Percentiles rank a stretch among this genome's conserved stretches.
Evolutionary conservation across 1,140 invertebrate species (phyloP).

Genomic region (Panulirus ornatus): DNA sequence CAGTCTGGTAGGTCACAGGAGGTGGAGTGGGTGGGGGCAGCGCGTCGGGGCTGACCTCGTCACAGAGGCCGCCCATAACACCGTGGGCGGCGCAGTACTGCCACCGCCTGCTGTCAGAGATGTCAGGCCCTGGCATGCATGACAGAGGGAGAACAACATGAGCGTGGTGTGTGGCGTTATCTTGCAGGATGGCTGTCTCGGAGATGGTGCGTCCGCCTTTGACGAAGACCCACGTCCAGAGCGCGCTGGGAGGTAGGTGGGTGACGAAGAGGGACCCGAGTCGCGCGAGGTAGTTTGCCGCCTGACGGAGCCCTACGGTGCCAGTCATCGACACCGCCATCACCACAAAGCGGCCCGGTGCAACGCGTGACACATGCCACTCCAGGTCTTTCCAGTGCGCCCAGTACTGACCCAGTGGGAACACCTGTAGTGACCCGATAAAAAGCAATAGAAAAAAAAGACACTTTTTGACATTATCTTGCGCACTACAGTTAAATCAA

Average conservation of each 20-base stretch:
- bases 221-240: slow-evolving; percentile 71
- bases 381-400: slow-evolving; percentile 59
- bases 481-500: too few relatives aligned
- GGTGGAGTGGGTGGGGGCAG: slow-evolving; percentile 17
- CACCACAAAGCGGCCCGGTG: slow-evolving; percentile 56
- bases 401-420: slow-evolving; percentile 65
- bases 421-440: slow-evolving; percentile 60
- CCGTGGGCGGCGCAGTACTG: slow-evolving; percentile 20
- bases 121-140: not conserved
- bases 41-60: slow-evolving; percentile 29
- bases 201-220: slow-evolving; percentile 73
- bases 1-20: slow-evolving; percentile 15
- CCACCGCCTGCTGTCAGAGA: slow-evolving; percentile 8
- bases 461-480: not conserved
- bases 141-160: slow-evolving; percentile 36
- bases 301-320: slow-evolving; percentile 47
- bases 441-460: too few relatives aligned
- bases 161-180: not conserved
- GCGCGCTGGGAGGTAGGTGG: slow-evolving; percentile 48
- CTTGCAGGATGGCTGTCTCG: slow-evolving; percentile 39
- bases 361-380: slow-evolving; percentile 60
- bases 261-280: slow-evolving; percentile 62
- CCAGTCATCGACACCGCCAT: slow-evolving; percentile 54
- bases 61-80: slow-evolving; percentile 55
- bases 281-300: slow-evolving; percentile 11